Evolutionary conservation across 2,113 vertebrate genomes (phyloP).

Genomic region (Haemorhous mexicanus): DNA sequence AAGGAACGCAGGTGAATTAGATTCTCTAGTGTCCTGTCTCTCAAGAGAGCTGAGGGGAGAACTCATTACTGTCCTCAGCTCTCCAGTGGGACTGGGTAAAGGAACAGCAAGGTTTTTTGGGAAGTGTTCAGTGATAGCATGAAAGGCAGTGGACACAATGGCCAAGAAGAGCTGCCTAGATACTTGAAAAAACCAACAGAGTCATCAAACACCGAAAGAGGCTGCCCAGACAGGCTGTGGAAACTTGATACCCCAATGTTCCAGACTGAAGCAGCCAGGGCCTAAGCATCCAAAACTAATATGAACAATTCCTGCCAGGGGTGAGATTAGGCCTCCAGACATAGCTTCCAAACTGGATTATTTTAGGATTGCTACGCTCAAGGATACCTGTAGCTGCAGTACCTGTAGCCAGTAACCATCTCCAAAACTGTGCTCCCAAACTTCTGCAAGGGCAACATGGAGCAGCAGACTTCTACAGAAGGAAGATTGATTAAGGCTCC

Average conservation of each 20-base stretch:
- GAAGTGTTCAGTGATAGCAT: accelerated
- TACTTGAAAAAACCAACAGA: neutral
- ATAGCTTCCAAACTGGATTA: neutral
- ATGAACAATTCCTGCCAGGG: neutral
- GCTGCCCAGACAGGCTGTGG: neutral
- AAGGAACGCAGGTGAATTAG: neutral
- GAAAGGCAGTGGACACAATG: neutral
- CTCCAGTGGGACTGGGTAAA: neutral
- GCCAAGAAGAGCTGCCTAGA: neutral
- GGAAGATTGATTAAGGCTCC: neutral
- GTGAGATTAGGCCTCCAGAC: neutral
- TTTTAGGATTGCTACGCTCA: neutral
- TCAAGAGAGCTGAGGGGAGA: neutral
- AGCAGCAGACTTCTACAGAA: neutral
- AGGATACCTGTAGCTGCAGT: neutral
- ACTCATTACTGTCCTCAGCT: neutral
- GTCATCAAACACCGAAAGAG: neutral
- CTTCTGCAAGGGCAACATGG: neutral
- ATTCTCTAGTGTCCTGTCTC: accelerated
- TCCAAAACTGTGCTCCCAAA: neutral
- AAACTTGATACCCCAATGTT: neutral
- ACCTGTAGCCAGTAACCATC: no score
- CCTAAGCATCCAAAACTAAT: neutral
- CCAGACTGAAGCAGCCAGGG: neutral
- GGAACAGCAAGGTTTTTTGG: neutral